Evolutionary conservation across 2,888 invertebrate species (phyloP).

Genomic region (Pinctada fucata): DNA sequence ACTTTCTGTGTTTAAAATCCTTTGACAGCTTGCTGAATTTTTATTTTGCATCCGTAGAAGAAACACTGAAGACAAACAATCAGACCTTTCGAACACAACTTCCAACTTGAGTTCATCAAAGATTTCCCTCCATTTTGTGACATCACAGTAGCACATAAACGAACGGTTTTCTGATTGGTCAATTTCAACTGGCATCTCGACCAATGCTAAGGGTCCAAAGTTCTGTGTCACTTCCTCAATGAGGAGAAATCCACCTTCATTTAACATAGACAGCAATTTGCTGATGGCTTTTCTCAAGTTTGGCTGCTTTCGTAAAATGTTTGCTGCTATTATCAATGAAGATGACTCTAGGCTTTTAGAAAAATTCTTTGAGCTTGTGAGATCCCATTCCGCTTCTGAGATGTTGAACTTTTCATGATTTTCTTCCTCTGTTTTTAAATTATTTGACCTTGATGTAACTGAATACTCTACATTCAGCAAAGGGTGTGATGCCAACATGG

Average conservation of each 20-base stretch:
- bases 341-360: conserved; percentile 51
- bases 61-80: conserved; percentile 79
- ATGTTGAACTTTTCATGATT: conserved; percentile 76
- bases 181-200: conserved; percentile 42
- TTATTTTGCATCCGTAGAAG: conserved; percentile 81
- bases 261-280: conserved; percentile 80
- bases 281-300: conserved; percentile 54
- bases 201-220: conserved; percentile 58
- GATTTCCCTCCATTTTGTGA: conserved; percentile 57
- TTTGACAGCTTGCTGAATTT: conserved; percentile 30
- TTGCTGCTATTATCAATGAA: conserved; percentile 70
- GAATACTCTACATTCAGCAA: conserved; percentile 82
- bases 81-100: conserved; percentile 82
- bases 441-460: conserved; percentile 77
- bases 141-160: conserved; percentile 58
- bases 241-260: conserved; percentile 79
- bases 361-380: conserved; percentile 59
- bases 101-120: conserved; percentile 78
- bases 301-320: conserved; percentile 61
- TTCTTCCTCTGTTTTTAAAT: conserved; percentile 30
- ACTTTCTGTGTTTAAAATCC: conserved; percentile 54
- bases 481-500: conserved; percentile 83
- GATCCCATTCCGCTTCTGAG: conserved; percentile 83
- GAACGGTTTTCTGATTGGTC: conserved; percentile 41
- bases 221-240: conserved; percentile 76